These are phyloP conservation scores for Amyelois transitella DNA, from an alignment of 1,140 invertebrate genomes.

Conservation along the genomic window DNA sequence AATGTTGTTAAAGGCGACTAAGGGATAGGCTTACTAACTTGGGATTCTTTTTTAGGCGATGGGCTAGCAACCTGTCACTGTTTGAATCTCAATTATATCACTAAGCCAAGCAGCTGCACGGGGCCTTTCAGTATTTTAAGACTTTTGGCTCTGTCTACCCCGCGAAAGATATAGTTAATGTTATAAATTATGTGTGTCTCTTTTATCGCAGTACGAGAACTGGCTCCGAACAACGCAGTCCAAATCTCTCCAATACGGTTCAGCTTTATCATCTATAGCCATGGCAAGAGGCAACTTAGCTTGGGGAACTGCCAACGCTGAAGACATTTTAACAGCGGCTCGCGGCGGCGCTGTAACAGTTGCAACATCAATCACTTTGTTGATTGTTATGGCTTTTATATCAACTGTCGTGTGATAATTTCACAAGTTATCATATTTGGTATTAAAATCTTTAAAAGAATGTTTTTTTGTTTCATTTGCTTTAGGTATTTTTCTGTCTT, in stretches of 20 bases:
- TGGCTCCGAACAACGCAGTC: constrained; percentile 45
- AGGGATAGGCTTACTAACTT: no score
- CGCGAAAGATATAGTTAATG: no score
- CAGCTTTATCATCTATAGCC: constrained; percentile 37
- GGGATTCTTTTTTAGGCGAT: no score
- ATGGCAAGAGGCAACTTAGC: constrained; percentile 43
- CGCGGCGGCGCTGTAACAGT: constrained; percentile 26
- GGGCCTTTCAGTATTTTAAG: no score
- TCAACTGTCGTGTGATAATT: constrained; percentile 14
- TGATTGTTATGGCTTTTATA: constrained; percentile 25
- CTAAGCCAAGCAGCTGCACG: no score
- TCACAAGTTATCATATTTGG: no score
- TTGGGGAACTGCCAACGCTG: constrained; percentile 46
- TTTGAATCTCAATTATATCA: no score
- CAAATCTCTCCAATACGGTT: constrained; percentile 24
- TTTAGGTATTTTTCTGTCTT: no score
- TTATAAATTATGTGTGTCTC: background rate
- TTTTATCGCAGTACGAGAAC: constrained; percentile 40
- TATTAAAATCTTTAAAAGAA: background rate
- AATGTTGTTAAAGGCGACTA: no score
- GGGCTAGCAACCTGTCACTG: no score
- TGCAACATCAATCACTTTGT: constrained; percentile 25
- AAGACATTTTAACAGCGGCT: constrained; percentile 36
- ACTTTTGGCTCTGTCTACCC: no score
- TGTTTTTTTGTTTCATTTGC: no score